Evolutionary conservation across 2,797 vertebrate genomes (phyloP), one percentile per base, ranked within the genome.

Genomic region (Epinephelus malabaricus): DNA sequence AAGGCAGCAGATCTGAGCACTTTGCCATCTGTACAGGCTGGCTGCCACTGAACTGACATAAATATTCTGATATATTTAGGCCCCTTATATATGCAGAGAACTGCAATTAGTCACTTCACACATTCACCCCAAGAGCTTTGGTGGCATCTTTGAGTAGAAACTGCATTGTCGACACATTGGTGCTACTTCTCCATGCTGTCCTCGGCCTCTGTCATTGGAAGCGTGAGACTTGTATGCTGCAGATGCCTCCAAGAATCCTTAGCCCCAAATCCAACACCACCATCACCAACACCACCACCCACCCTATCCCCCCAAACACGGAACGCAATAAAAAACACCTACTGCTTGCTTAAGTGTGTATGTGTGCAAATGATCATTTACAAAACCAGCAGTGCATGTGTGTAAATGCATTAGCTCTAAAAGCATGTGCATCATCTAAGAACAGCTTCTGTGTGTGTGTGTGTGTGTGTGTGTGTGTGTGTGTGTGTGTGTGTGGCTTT

Each of bases 91-190:
- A 77, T 54, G 58, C 40, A 69, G 50, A 62, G 18, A 73, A 61
- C 38, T 46, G 70, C 46, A 70, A 78, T 82, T 68, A 75, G 67
- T 81, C 63, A 47, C 53, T 63, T 56, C 60, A 70, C 55, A 81
- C 76, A 67, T 61, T 73, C 47, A 75, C 34, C 61, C 58, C 17
- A 25, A 23, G 27, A 74, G 49, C 34, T 46, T 27, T n/a, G 17
- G 47, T 7, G 65, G 38, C 54, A 43, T 56, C 55, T 40, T 61
- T 13, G 43, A 62, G 13, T 30, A 23, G 51, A 85, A 54, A 59
- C 13, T 43, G 45, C 59, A 17, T 56, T 56, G 30, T 53, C 13
- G 2, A 56, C 62, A 45, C 63, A 72, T 69, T 40, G 13, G 10
- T 25, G 67, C 38, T 55, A 53, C 63, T 68, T 54, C 21, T 54